Conservation (phyloP, 2,888 invertebrate species). For the Lithosia quadra region DNA sequence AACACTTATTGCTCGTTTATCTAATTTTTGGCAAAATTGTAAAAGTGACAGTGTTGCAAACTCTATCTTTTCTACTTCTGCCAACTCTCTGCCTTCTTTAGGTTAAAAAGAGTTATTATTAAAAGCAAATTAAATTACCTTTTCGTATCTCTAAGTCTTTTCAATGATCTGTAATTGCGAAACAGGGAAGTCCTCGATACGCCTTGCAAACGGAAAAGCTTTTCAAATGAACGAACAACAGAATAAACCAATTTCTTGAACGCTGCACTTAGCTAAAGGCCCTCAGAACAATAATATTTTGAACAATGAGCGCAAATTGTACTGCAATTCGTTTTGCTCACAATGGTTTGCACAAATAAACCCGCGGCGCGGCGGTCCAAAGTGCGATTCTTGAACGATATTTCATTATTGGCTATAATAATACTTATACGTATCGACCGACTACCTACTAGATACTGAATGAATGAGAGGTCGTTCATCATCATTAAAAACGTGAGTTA, state of each 20-base stretch:
- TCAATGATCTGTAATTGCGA: conserved; percentile 23
- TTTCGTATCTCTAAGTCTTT: conserved; percentile 33
- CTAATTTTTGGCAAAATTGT: too few species aligned
- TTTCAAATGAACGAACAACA: conserved; percentile 42
- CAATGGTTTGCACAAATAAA: conserved; percentile 30
- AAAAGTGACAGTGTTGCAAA: too few species aligned
- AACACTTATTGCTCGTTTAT: too few species aligned
- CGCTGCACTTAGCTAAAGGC: conserved; percentile 36
- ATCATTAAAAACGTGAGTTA: conserved; percentile 60
- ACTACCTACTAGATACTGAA: conserved; percentile 44
- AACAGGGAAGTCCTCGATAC: conserved; percentile 46
- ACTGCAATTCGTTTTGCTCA: conserved; percentile 41
- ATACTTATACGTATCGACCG: conserved; percentile 32
- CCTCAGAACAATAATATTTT: conserved; percentile 35
- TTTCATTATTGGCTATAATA: conserved; percentile 36
- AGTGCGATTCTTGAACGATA: conserved; percentile 43
- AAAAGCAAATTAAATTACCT: conserved; percentile 36
- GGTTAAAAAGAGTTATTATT: neutral
- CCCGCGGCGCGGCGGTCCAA: conserved; percentile 36
- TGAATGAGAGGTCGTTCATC: conserved; percentile 57
- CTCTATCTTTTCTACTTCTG: too few species aligned
- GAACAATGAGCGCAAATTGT: conserved; percentile 39
- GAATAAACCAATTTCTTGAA: conserved; percentile 50
- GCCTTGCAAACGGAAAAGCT: conserved; percentile 24
- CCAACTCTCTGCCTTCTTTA: too few species aligned